These are phyloP conservation scores for Vesta saturnalis DNA, from an alignment of 2,888 invertebrate species.

Conservation along the genomic window DNA sequence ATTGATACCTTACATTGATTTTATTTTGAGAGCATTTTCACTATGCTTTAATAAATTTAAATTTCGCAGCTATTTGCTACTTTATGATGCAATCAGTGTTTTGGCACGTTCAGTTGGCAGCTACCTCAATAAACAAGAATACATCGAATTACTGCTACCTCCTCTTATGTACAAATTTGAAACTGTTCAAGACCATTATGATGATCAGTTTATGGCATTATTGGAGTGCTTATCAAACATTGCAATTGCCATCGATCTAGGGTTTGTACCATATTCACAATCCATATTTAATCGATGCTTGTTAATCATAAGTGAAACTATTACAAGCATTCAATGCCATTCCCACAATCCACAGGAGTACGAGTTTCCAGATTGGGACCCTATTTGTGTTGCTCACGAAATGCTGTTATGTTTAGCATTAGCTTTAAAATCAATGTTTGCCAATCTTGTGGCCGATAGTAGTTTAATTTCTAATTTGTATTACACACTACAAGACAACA, in stretches of 20 bases:
- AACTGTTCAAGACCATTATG: constrained; percentile 75
- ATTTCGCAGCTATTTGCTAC: constrained; percentile 77
- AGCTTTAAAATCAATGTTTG: constrained; percentile 74
- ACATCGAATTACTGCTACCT: constrained; percentile 75
- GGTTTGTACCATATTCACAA: constrained; percentile 78
- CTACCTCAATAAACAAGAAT: constrained; percentile 74
- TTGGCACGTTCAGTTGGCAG: constrained; percentile 78
- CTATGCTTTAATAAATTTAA: constrained; percentile 74
- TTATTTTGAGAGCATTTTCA: constrained; percentile 77
- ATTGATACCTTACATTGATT: constrained; percentile 75
- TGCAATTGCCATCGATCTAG: constrained; percentile 77
- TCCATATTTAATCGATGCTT: constrained; percentile 76
- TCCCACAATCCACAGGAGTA: constrained; percentile 72
- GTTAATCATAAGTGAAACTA: constrained; percentile 73
- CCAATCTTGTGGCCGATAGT: constrained; percentile 71
- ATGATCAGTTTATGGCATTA: constrained; percentile 74
- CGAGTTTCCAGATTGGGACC: constrained; percentile 75
- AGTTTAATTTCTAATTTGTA: constrained; percentile 74
- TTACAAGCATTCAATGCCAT: constrained; percentile 71
- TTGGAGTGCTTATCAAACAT: constrained; percentile 80
- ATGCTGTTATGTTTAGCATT: constrained; percentile 77
- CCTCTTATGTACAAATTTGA: constrained; percentile 80
- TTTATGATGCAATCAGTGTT: constrained; percentile 82
- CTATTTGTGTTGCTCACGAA: constrained; percentile 80
- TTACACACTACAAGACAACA: constrained; percentile 78